A percentile compares a stretch with the other conserved stretches of the same genome.
phyloP scores from a whole-genome alignment of 2,797 vertebrate species.

The Acipenser oxyrinchus region DNA sequence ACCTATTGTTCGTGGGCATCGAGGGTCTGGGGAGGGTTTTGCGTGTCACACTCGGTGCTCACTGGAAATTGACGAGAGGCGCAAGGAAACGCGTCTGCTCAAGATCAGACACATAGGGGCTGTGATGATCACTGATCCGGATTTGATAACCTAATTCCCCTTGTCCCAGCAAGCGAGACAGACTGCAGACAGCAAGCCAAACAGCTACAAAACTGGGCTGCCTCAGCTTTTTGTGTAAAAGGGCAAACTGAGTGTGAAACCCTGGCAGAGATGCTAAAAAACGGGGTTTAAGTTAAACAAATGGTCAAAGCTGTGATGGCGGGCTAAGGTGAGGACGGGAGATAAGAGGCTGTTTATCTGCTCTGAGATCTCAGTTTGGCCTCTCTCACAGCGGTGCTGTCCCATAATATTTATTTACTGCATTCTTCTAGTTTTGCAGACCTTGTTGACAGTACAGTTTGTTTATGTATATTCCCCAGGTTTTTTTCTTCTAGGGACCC shows the following conservation, averaged over 20 bases:
- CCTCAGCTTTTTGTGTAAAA: conserved; percentile 8
- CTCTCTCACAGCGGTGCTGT: too few relatives aligned
- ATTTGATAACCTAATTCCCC: conserved; percentile 44
- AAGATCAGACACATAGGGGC: conserved; percentile 52
- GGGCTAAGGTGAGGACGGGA: too few relatives aligned
- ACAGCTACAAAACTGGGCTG: conserved; percentile 9
- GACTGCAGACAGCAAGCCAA: conserved; percentile 11
- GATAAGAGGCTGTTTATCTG: too few relatives aligned
- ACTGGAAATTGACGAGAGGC: conserved; percentile 60
- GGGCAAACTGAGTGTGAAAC: neutral
- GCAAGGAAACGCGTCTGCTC: conserved; percentile 54
- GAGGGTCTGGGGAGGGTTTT: conserved; percentile 77
- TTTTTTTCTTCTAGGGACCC: too few relatives aligned
- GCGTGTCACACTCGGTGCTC: conserved; percentile 84
- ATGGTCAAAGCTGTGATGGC: too few relatives aligned
- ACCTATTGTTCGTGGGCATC: conserved; percentile 70
- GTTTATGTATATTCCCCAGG: too few relatives aligned
- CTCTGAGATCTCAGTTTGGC: too few relatives aligned
- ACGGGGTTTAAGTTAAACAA: too few relatives aligned
- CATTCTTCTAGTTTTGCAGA: too few relatives aligned
- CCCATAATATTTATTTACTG: too few relatives aligned
- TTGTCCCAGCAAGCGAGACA: neutral
- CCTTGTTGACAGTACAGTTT: too few relatives aligned
- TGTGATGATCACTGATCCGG: conserved; percentile 55
- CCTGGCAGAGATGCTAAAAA: neutral